Evolutionary conservation across 2,113 vertebrate genomes (phyloP), one percentile per base, ranked within the genome.

Genomic region (Emydura subglobosa): DNA sequence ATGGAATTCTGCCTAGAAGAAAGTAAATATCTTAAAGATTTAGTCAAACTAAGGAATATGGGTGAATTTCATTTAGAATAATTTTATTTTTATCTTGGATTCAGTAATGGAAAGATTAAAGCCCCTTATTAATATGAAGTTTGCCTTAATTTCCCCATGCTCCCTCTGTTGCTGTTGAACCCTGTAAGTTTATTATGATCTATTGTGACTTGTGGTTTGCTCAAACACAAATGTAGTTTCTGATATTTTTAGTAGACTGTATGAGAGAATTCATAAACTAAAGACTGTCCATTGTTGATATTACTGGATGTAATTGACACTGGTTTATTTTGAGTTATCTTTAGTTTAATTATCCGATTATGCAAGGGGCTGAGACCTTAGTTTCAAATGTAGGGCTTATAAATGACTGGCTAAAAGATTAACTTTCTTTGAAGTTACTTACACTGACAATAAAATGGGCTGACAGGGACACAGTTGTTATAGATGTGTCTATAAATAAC

Each of bases 171-270:
- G 92, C 85, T 86, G 47, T 55, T 87, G 92, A 90, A 59, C 16
- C n/a, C 90, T 80, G 1, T 22, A 51, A 86, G 1, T 86, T 50
- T 39, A 7, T 76, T 57, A 27, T 87, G 55, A 72, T 87, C 51
- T 91, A 7, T 85, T 90, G 61, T 86, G 27, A 72, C 57, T 95
- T 92, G 88, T 68, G 61, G 22, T 90, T 83, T 95, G 79, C 95
- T 89, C 88, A 95, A 96, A 96, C 74, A 76, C 57, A 89, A 95
- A 93, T 57, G 79, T 84, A 86, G 50, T 90, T 96, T 93, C 92
- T 94, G 53, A 39, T 92, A 65, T 74, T 94, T 94, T 95, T 89
- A 95, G 72, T 65, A 79, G 79, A 29, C 76, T 55, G 29, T 65
- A 61, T 83, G 94, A 76, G n/a, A 65, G 51, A 83, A 83, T 95